phyloP scores from a whole-genome alignment of 2,888 invertebrate genomes.

The Erynnis tages region DNA sequence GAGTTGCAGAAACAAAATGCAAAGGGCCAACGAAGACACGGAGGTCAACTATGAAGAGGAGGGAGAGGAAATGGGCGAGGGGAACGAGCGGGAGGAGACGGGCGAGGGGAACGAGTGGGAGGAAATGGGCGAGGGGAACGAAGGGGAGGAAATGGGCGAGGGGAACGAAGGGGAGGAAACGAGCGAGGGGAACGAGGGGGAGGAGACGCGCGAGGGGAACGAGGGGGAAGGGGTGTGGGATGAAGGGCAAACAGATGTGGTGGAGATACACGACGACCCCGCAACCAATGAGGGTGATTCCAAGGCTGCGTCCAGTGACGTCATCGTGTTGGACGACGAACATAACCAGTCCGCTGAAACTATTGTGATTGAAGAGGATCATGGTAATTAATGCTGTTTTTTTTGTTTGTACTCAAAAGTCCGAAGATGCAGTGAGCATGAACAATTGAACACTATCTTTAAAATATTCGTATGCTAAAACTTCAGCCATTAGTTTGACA shows the following conservation, averaged over 20 bases:
- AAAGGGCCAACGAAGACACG: not conserved
- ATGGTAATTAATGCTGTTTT: not conserved
- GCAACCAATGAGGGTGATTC: not conserved
- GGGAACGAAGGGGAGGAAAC: too few species aligned
- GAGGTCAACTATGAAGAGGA: not conserved
- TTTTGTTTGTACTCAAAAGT: too few species aligned
- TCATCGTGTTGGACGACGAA: not conserved
- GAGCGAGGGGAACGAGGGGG: too few species aligned
- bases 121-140: too few species aligned
- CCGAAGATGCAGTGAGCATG: too few species aligned
- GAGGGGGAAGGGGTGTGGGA: not conserved
- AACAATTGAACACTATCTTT: too few species aligned
- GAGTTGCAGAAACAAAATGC: not conserved
- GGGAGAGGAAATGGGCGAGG: not conserved
- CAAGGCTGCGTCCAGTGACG: not conserved
- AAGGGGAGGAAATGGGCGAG: too few species aligned
- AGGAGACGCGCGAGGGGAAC: too few species aligned
- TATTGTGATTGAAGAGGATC: conserved; percentile 1
- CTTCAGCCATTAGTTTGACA: too few species aligned
- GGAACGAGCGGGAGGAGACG: too few species aligned
- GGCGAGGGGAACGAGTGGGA: too few species aligned
- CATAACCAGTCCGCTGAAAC: not conserved
- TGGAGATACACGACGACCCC: not conserved
- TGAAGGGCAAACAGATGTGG: not conserved
- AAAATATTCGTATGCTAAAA: too few species aligned